Evolutionary conservation across 2,888 invertebrate genomes (phyloP).

Genomic region (Prostheceraeus crozeri): DNA sequence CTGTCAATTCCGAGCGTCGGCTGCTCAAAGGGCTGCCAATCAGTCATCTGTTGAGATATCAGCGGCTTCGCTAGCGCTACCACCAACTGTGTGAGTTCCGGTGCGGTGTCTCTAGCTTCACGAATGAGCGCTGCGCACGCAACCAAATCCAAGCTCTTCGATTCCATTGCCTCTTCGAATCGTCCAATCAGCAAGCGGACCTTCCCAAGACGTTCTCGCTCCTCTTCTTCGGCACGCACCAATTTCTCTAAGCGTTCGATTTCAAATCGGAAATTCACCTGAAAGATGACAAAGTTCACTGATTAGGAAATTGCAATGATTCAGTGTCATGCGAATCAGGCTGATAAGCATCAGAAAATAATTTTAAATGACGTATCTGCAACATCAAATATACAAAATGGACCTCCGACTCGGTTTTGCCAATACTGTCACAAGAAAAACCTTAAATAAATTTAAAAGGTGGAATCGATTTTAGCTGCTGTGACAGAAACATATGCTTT

Average conservation of each 20-base stretch:
- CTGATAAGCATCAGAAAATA: no score
- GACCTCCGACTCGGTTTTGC: no score
- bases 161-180: background rate
- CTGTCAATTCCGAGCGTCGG: background rate
- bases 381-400: no score
- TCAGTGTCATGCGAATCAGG: no score
- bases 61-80: constrained; percentile 16
- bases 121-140: background rate
- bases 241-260: background rate
- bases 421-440: no score
- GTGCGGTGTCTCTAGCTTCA: background rate
- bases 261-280: constrained; percentile 1
- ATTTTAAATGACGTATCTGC: no score
- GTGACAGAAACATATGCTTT: no score
- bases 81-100: background rate
- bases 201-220: background rate
- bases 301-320: no score
- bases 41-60: background rate
- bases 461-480: no score
- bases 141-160: background rate
- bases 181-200: background rate
- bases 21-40: constrained; percentile 18
- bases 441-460: no score
- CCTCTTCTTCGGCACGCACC: background rate
- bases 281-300: no score